A percentile compares a stretch with the other conserved stretches of the same genome.
Conservation (phyloP, 2,797 vertebrate species). For the Micrastur ruficollis region DNA sequence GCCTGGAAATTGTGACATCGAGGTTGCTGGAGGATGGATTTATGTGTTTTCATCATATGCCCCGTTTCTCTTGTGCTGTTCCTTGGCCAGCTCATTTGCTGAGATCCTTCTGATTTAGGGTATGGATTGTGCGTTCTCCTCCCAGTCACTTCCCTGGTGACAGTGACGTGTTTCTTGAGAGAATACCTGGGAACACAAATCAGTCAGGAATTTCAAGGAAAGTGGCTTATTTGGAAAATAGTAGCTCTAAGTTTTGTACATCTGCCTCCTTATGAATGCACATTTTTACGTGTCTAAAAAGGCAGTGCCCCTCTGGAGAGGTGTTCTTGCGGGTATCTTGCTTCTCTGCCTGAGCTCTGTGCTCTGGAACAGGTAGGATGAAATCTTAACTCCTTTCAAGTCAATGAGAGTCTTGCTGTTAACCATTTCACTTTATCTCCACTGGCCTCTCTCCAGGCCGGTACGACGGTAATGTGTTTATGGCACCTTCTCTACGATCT, state of each 20-base stretch:
- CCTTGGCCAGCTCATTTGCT: neutral
- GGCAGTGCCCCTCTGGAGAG: neutral
- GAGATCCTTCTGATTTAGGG: slow-evolving; percentile 17
- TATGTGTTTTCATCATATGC: slow-evolving; percentile 1
- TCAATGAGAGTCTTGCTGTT: neutral
- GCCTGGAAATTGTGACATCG: neutral
- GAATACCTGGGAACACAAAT: neutral
- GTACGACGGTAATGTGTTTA: neutral
- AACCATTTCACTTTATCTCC: neutral
- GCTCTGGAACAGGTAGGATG: neutral
- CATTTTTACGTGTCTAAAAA: neutral
- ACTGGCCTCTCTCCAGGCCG: neutral
- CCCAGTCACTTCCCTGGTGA: slow-evolving; percentile 16
- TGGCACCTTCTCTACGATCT: neutral
- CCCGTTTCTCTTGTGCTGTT: slow-evolving; percentile 13
- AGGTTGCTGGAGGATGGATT: slow-evolving; percentile 23
- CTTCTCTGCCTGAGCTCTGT: neutral
- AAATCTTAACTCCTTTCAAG: neutral
- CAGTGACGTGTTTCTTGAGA: neutral
- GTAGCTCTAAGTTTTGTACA: neutral
- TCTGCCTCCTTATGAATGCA: neutral
- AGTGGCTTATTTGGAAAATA: neutral
- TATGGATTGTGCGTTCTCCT: slow-evolving; percentile 7
- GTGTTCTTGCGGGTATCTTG: neutral
- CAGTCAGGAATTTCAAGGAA: slow-evolving; percentile 9